Percentiles rank a stretch among this genome's conserved stretches.
phyloP scores from a whole-genome alignment of 2,113 vertebrate species.

The Perca fluviatilis region DNA sequence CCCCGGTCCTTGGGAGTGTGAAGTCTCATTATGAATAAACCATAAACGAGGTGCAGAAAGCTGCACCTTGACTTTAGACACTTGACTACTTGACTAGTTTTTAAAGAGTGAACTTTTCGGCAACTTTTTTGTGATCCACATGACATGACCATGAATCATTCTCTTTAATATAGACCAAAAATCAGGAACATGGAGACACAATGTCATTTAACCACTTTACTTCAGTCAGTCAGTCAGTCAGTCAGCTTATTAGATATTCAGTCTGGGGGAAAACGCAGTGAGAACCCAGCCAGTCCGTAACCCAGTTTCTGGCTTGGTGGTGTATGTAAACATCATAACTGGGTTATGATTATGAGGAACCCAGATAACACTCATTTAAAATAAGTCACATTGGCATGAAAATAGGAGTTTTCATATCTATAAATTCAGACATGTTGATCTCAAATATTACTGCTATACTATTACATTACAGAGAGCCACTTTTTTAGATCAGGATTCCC shows the following conservation, averaged over 20 bases:
- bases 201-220: not conserved
- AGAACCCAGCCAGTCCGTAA: not conserved
- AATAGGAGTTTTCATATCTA: not conserved
- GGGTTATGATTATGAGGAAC: conserved; percentile 39
- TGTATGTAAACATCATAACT: conserved; percentile 47
- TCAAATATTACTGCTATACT: not conserved
- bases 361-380: conserved; percentile 17
- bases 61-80: conserved; percentile 58
- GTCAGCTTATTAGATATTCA: not conserved
- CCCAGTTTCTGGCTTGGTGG: conserved; percentile 16
- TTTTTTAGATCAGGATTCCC: too few species aligned
- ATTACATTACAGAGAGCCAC: too few species aligned
- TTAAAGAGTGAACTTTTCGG: conserved; percentile 40
- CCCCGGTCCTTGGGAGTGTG: conserved; percentile 47
- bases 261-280: not conserved
- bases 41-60: conserved; percentile 47
- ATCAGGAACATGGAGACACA: not conserved
- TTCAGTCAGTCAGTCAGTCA: not conserved
- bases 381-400: not conserved
- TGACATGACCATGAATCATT: conserved; percentile 35
- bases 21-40: conserved; percentile 73
- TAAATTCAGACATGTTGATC: not conserved
- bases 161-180: not conserved
- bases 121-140: conserved; percentile 39
- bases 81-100: conserved; percentile 38